A percentile compares a stretch with the other conserved stretches of the same genome.
phyloP scores from a whole-genome alignment of 2,888 invertebrate species.

The Tenthredo scrophulariae region DNA sequence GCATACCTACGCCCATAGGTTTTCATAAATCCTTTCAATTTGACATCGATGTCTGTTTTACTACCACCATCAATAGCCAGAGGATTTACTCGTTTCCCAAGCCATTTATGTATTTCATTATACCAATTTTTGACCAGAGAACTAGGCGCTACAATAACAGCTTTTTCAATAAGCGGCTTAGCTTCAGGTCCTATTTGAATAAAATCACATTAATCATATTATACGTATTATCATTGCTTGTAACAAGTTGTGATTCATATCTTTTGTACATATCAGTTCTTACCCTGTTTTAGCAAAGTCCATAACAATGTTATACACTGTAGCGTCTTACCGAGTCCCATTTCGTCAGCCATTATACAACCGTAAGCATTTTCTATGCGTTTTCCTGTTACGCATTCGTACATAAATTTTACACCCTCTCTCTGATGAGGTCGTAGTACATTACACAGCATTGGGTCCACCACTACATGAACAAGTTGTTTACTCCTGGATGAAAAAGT shows the following conservation, averaged over 20 bases:
- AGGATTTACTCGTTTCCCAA: conserved; percentile 90
- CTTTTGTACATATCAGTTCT: not conserved
- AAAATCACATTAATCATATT: not conserved
- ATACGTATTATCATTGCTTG: not conserved
- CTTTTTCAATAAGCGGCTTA: conserved; percentile 94
- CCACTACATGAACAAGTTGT: conserved; percentile 95
- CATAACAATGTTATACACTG: conserved; percentile 98
- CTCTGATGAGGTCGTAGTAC: conserved; percentile 98
- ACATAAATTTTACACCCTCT: conserved; percentile 99
- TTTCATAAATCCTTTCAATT: conserved; percentile 91
- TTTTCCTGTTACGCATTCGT: conserved; percentile 97
- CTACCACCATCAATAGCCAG: conserved; percentile 93
- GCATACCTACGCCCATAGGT: conserved; percentile 82
- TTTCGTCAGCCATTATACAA: conserved; percentile 99
- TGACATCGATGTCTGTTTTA: conserved; percentile 91
- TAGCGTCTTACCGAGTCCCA: conserved; percentile 98
- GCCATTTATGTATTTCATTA: conserved; percentile 98
- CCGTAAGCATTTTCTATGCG: conserved; percentile 93
- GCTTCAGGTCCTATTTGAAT: conserved; percentile 87
- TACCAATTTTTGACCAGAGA: conserved; percentile 99
- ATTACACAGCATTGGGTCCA: conserved; percentile 95
- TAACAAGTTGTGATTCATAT: not conserved
- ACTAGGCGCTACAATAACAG: conserved; percentile 97
- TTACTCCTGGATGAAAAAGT: conserved; percentile 78
- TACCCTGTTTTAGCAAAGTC: conserved; percentile 92